phyloP scores from a whole-genome alignment of 2,888 invertebrate genomes.

The Epistrophella euchroma region DNA sequence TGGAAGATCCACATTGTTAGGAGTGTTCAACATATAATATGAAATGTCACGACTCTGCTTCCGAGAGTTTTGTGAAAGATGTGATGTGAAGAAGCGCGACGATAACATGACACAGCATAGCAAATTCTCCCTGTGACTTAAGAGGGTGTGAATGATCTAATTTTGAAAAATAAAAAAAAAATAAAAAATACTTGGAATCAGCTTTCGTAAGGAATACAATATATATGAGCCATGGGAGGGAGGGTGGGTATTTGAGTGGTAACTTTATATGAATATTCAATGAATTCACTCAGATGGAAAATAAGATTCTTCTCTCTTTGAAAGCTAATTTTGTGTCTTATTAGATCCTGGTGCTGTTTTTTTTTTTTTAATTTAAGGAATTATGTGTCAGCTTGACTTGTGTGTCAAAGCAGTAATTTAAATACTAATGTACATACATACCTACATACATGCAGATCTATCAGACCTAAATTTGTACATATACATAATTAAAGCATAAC shows the following conservation, averaged over 20 bases:
- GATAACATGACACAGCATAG: constrained; percentile 57
- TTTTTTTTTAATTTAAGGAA: constrained; percentile 15
- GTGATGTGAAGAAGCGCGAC: constrained; percentile 34
- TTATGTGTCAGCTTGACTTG: constrained; percentile 30
- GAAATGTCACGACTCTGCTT: constrained; percentile 67
- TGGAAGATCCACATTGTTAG: constrained; percentile 25
- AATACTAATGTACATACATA: background rate
- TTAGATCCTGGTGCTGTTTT: background rate
- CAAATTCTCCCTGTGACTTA: constrained; percentile 30
- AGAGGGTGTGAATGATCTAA: constrained; percentile 64
- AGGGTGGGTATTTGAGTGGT: constrained; percentile 4
- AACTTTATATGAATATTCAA: constrained; percentile 57
- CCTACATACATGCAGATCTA: background rate
- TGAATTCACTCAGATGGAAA: constrained; percentile 39
- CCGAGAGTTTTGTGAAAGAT: constrained; percentile 41
- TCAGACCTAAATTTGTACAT: background rate
- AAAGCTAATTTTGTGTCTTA: constrained; percentile 58
- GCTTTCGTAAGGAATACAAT: background rate
- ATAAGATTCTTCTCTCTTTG: constrained; percentile 40
- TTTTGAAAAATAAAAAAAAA: constrained; percentile 25
- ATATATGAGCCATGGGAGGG: background rate
- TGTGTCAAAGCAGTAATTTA: constrained; percentile 31
- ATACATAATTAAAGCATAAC: background rate
- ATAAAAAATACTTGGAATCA: background rate
- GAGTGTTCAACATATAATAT: constrained; percentile 8